Evolutionary conservation across 2,113 vertebrate species (phyloP).

Genomic region (Acrocephalus kingi): DNA sequence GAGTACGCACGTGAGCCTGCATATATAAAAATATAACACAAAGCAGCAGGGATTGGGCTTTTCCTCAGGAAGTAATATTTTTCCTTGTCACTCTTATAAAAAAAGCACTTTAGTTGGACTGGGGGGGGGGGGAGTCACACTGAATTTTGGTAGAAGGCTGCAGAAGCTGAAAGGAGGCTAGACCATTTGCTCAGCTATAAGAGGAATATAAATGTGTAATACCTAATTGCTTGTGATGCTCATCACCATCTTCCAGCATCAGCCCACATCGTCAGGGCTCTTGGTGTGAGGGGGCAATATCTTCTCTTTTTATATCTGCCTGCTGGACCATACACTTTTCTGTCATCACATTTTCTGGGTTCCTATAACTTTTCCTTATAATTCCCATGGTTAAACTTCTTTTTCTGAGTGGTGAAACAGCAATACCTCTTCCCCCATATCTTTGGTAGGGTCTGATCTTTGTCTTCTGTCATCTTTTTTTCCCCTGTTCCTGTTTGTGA

Average conservation of each 20-base stretch:
- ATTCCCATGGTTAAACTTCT: neutral
- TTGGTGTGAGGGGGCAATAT: neutral
- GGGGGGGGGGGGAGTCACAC: neutral
- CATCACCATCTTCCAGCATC: neutral
- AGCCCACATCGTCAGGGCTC: neutral
- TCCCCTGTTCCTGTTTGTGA: neutral
- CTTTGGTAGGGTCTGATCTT: neutral
- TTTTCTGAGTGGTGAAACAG: neutral
- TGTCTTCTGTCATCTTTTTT: neutral
- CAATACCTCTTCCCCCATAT: neutral
- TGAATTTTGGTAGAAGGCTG: constrained; percentile 28
- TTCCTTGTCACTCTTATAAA: neutral
- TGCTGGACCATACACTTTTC: neutral
- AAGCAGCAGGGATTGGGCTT: neutral
- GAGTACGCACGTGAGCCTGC: neutral
- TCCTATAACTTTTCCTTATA: neutral
- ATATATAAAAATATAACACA: neutral
- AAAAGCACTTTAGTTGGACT: constrained; percentile 22
- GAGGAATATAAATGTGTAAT: neutral
- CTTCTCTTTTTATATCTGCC: neutral
- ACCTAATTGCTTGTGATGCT: neutral
- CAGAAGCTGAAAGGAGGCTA: neutral
- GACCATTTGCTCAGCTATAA: neutral
- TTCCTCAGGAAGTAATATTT: constrained; percentile 56
- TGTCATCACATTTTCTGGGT: neutral